Conservation (phyloP, 2,113 vertebrate genomes). For the Pedionomus torquatus region DNA sequence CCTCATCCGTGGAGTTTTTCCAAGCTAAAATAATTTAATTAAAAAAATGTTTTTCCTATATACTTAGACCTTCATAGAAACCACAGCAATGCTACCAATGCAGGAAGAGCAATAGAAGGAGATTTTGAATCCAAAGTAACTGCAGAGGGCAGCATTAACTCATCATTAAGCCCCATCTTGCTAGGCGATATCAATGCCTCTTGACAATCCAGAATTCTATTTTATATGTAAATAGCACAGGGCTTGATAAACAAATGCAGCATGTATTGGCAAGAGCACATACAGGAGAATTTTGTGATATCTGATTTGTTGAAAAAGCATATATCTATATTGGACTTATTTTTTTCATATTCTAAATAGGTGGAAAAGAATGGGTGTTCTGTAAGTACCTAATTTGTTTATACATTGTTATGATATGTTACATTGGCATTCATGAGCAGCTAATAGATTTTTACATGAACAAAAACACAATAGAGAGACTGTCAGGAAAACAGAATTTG, state of each 20-base stretch:
- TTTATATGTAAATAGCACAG: background rate
- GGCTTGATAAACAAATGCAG: background rate
- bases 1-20: accelerated
- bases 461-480: background rate
- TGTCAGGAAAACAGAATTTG: background rate
- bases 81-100: background rate
- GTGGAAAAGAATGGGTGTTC: background rate
- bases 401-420: background rate
- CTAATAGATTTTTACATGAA: background rate
- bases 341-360: background rate
- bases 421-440: background rate
- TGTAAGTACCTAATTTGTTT: background rate
- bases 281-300: background rate
- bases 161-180: background rate
- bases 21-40: background rate
- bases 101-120: background rate
- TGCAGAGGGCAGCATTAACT: conserved; percentile 61
- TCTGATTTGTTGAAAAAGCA: background rate
- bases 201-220: background rate
- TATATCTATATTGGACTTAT: background rate
- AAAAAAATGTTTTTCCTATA: background rate
- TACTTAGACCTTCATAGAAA: background rate
- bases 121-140: background rate
- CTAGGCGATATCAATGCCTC: background rate
- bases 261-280: background rate